Conservation (phyloP, 2,113 vertebrate genomes). For the Meriones unguiculatus region DNA sequence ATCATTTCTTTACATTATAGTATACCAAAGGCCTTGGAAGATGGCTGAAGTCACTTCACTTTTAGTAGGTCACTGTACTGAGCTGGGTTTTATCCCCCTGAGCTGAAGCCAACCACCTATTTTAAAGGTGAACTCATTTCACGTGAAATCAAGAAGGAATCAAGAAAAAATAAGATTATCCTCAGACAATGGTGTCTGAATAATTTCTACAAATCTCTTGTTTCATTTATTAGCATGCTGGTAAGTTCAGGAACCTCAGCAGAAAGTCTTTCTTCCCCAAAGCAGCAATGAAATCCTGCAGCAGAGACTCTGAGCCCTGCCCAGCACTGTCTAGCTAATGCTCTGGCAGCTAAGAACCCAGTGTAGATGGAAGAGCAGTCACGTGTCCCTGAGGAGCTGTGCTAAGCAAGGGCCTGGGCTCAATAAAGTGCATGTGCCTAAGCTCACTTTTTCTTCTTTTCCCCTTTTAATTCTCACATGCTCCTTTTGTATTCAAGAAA, state of each 20-base stretch:
- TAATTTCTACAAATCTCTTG: background rate
- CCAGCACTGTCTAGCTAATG: background rate
- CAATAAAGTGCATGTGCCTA: background rate
- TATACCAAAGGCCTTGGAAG: background rate
- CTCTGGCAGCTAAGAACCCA: background rate
- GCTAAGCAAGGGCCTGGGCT: background rate
- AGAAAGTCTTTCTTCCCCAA: background rate
- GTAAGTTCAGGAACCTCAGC: background rate
- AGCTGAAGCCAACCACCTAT: background rate
- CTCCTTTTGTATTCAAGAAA: constrained; percentile 61
- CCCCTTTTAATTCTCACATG: constrained; percentile 50
- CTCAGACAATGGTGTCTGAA: background rate
- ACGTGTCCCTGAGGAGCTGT: background rate
- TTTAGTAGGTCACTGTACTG: background rate
- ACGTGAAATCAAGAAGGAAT: constrained; percentile 57
- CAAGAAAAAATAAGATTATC: background rate
- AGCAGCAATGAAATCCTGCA: background rate
- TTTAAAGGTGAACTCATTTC: constrained; percentile 13
- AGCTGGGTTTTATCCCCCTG: background rate
- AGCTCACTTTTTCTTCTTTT: constrained; percentile 67
- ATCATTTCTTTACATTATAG: constrained; percentile 38
- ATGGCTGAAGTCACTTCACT: background rate
- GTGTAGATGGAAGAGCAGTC: accelerated
- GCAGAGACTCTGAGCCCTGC: background rate
- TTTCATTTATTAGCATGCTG: background rate